phyloP scores from a whole-genome alignment of 1,140 invertebrate genomes.

The Zeugodacus cucurbitae region DNA sequence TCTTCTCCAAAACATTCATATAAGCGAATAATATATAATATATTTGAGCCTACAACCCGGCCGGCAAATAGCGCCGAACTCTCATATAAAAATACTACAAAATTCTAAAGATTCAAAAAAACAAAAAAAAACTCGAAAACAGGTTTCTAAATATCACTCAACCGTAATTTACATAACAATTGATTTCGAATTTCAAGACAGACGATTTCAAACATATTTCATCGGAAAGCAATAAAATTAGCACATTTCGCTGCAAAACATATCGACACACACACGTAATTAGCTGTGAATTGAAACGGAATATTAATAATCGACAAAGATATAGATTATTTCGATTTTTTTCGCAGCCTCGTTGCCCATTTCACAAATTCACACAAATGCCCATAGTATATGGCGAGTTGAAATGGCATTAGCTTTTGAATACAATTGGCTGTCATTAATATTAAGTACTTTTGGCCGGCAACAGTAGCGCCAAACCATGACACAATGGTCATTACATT shows the following conservation, averaged over 20 bases:
- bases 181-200: neutral
- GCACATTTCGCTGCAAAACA: neutral
- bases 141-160: neutral
- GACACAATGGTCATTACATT: neutral
- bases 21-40: no score
- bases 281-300: neutral
- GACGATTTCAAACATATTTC: neutral
- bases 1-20: neutral
- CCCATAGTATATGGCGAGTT: neutral
- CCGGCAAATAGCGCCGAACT: neutral
- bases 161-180: neutral
- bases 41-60: neutral
- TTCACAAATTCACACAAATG: neutral
- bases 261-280: neutral
- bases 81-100: neutral
- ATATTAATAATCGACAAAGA: neutral
- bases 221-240: neutral
- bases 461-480: neutral
- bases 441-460: conserved; percentile 25
- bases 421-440: conserved; percentile 33
- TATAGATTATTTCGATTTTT: neutral
- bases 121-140: neutral
- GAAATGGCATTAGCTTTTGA: neutral
- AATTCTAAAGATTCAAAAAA: neutral
- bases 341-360: neutral